A percentile compares a stretch with the other conserved stretches of the same genome.
Conservation (phyloP, 2,113 vertebrate species). For the Aegithalos caudatus region DNA sequence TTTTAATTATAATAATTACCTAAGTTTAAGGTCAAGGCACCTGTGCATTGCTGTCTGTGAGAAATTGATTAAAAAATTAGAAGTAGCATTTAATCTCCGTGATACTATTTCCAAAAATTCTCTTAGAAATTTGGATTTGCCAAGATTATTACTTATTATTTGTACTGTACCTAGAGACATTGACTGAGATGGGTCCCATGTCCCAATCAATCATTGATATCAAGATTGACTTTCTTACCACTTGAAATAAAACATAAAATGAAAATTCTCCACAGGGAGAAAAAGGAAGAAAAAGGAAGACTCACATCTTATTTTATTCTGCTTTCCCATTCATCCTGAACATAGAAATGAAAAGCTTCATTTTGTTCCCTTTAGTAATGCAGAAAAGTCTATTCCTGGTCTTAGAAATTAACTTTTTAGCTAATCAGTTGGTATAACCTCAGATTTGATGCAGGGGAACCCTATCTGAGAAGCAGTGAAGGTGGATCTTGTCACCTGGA, state of each 20-base stretch:
- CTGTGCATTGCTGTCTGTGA: conserved; percentile 63
- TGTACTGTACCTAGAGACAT: background rate
- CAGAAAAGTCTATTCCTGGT: background rate
- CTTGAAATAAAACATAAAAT: conserved; percentile 9
- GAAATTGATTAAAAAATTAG: conserved; percentile 67
- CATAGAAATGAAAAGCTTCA: background rate
- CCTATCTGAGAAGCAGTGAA: background rate
- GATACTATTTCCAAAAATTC: conserved; percentile 45
- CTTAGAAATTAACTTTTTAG: background rate
- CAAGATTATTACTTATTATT: conserved; percentile 12
- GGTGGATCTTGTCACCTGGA: background rate
- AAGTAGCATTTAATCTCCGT: conserved; percentile 51
- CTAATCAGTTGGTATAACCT: background rate
- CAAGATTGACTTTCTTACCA: background rate
- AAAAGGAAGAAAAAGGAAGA: background rate
- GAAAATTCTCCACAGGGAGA: background rate
- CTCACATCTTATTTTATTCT: background rate
- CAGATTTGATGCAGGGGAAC: background rate
- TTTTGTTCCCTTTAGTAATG: background rate
- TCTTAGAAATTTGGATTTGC: conserved; percentile 33
- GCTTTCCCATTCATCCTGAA: background rate
- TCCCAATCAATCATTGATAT: background rate
- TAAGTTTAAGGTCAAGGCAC: conserved; percentile 76
- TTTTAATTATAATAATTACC: conserved; percentile 76
- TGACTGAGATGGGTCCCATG: background rate